These are phyloP conservation scores for Dorcus parallelipipedus DNA, from an alignment of 2,888 invertebrate genomes.

Conservation along the genomic window DNA sequence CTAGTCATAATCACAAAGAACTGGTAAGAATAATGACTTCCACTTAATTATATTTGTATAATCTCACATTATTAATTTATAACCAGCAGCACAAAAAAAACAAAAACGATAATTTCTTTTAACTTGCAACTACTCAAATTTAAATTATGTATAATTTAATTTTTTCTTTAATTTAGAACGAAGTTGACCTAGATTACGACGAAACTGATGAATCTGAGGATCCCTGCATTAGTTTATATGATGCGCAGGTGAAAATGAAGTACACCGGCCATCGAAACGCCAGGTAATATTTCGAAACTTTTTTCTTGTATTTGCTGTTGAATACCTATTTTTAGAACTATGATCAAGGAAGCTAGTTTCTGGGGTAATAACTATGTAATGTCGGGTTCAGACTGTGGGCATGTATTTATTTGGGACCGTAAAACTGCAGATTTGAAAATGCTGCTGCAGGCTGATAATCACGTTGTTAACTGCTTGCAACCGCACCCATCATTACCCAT, in stretches of 20 bases:
- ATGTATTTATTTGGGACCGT: constrained; percentile 80
- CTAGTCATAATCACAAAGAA: constrained; percentile 8
- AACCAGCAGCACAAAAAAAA: too few relatives aligned
- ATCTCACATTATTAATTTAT: too few relatives aligned
- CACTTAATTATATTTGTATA: too few relatives aligned
- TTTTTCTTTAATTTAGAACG: constrained; percentile 10
- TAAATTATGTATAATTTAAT: not conserved
- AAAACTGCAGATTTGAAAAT: constrained; percentile 67
- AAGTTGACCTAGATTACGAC: constrained; percentile 43
- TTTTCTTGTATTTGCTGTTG: not conserved
- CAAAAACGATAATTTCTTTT: too few relatives aligned
- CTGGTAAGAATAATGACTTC: constrained; percentile 7
- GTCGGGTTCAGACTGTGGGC: constrained; percentile 88
- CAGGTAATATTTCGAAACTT: constrained; percentile 46
- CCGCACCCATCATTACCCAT: constrained; percentile 76
- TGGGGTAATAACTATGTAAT: constrained; percentile 79
- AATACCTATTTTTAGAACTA: constrained; percentile 54
- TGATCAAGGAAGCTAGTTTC: constrained; percentile 84
- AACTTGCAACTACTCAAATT: too few relatives aligned
- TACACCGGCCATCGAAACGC: constrained; percentile 80
- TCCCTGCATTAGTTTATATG: constrained; percentile 35
- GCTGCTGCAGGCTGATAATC: constrained; percentile 75
- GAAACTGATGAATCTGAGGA: constrained; percentile 29
- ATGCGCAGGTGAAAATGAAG: constrained; percentile 60
- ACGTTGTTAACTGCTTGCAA: constrained; percentile 80